A percentile compares a stretch with the other conserved stretches of the same genome.
These are phyloP conservation scores for Paelopatides confundens DNA, from an alignment of 53 echinoderm and acorn worm genomes.

Conservation along the genomic window DNA sequence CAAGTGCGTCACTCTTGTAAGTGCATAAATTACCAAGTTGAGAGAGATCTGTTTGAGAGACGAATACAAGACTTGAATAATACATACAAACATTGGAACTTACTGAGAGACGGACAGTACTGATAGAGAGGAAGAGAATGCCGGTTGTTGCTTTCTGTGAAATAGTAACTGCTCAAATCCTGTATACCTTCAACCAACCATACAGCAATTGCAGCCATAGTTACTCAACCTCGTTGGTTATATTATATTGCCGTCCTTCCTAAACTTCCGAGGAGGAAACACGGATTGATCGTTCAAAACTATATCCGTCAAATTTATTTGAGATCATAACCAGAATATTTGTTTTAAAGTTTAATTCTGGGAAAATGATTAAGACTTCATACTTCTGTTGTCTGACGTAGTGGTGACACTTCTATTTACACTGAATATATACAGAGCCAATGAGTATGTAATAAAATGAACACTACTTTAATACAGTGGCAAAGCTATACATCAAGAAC, in stretches of 20 bases:
- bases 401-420: no score
- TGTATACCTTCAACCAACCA: slow-evolving; percentile 15
- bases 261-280: slow-evolving; percentile 22
- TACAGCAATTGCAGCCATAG: slow-evolving; percentile 10
- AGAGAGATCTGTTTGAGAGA: background rate
- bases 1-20: slow-evolving; percentile 12
- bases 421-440: no score
- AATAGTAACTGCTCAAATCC: background rate
- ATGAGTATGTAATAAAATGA: no score
- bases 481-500: no score
- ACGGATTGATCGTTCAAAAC: slow-evolving; percentile 11
- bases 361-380: no score
- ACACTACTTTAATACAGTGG: no score
- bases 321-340: background rate
- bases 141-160: background rate
- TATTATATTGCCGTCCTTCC: no score
- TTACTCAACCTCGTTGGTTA: background rate
- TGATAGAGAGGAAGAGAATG: background rate
- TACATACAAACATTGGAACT: background rate
- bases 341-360: background rate
- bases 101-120: background rate
- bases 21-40: slow-evolving; percentile 24
- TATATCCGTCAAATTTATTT: background rate
- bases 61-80: background rate
- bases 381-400: no score